Evolutionary conservation across 1,140 invertebrate genomes (phyloP).

Genomic region (Acromyrmex charruanus): DNA sequence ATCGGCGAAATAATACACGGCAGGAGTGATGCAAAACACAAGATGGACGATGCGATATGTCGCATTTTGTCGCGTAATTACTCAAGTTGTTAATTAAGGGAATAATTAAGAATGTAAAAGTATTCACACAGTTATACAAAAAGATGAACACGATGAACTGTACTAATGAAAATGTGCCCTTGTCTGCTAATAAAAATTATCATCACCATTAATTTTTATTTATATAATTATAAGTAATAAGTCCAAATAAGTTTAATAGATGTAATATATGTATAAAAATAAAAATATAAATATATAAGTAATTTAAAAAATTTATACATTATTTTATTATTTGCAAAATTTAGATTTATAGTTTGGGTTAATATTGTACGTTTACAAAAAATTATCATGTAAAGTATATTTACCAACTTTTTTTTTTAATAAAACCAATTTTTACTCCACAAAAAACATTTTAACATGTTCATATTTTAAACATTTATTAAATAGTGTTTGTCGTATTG

Average conservation of each 20-base stretch:
- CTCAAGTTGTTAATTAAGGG: background rate
- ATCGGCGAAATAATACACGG: conserved; percentile 13
- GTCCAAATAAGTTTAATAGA: background rate
- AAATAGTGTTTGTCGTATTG: background rate
- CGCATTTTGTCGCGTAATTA: background rate
- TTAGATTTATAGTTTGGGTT: background rate
- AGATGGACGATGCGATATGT: background rate
- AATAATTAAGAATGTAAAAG: background rate
- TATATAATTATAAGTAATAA: conserved; percentile 17
- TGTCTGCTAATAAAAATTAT: background rate
- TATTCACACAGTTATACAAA: background rate
- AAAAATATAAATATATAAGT: background rate
- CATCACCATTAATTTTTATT: background rate
- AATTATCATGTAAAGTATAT: background rate
- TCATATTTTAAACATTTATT: background rate
- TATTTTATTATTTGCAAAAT: background rate
- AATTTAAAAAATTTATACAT: background rate
- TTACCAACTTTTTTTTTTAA: background rate
- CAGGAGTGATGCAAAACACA: conserved; percentile 11
- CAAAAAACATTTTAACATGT: background rate
- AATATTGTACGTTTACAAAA: background rate
- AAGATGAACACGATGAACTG: background rate
- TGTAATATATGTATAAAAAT: background rate
- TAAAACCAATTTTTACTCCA: background rate
- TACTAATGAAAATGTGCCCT: background rate